phyloP scores from a whole-genome alignment of 2,888 invertebrate species.

The Cryptops parisi region DNA sequence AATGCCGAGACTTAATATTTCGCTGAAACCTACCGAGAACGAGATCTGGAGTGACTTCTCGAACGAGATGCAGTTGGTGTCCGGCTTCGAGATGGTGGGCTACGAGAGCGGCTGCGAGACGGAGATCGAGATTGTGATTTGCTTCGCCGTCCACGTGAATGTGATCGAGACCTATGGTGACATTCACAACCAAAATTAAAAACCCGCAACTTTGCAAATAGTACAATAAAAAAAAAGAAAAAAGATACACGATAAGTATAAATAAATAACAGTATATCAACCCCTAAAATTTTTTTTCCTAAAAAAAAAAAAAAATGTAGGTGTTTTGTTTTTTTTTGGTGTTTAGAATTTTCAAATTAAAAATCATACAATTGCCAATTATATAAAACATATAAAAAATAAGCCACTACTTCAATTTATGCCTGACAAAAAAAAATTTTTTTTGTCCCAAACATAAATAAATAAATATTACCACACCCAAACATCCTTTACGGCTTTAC shows the following conservation, averaged over 20 bases:
- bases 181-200: neutral
- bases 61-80: conserved; percentile 1
- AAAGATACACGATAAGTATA: neutral
- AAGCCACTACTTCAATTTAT: no score
- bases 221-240: neutral
- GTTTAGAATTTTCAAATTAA: no score
- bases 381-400: no score
- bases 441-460: no score
- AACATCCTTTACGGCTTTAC: no score
- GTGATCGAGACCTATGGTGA: conserved; percentile 8
- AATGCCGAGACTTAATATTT: no score
- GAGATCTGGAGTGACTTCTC: conserved; percentile 2
- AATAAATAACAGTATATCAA: neutral
- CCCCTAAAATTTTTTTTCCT: neutral
- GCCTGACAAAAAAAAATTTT: no score
- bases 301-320: conserved; percentile 7
- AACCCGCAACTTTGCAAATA: neutral
- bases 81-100: conserved; percentile 1
- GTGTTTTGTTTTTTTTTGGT: no score
- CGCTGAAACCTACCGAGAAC: neutral
- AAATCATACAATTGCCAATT: no score
- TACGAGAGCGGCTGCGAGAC: conserved; percentile 8
- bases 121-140: conserved; percentile 5
- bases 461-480: no score
- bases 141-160: conserved; percentile 7